Percentiles rank a stretch among this genome's conserved stretches.
phyloP scores from a whole-genome alignment of 2,888 invertebrate species.

The Euphydryas editha region DNA sequence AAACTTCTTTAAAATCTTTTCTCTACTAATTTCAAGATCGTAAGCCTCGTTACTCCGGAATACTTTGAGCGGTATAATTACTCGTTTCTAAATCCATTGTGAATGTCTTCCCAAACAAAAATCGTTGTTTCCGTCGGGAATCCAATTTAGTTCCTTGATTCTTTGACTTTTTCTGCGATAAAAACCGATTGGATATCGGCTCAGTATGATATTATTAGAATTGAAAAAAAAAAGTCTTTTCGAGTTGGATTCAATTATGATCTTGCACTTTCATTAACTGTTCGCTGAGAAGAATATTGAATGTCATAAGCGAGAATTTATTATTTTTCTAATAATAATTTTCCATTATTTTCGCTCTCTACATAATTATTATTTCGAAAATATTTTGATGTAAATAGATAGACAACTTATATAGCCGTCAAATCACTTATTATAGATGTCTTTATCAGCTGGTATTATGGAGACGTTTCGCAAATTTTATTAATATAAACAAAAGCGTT shows the following conservation, averaged over 20 bases:
- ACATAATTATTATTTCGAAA: neutral
- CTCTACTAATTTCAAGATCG: neutral
- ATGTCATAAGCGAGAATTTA: constrained; percentile 11
- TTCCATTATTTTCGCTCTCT: neutral
- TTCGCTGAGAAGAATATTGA: constrained; percentile 14
- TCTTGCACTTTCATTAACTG: constrained; percentile 35
- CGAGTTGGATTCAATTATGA: constrained; percentile 36
- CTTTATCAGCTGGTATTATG: too few relatives aligned
- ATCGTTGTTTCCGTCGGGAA: constrained; percentile 38
- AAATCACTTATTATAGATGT: too few relatives aligned
- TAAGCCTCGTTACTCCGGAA: neutral
- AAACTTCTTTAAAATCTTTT: neutral
- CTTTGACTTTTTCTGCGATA: constrained; percentile 41
- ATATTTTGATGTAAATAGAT: too few relatives aligned
- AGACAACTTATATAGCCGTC: too few relatives aligned
- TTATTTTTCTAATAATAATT: constrained; percentile 8
- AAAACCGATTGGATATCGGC: constrained; percentile 42
- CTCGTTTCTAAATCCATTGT: constrained; percentile 27
- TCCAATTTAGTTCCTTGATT: constrained; percentile 42
- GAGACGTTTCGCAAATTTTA: too few relatives aligned
- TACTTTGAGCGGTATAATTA: constrained; percentile 27
- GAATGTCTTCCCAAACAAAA: constrained; percentile 30
- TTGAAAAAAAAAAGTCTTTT: constrained; percentile 36
- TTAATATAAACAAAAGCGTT: too few relatives aligned
- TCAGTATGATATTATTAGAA: constrained; percentile 43